A percentile compares a stretch with the other conserved stretches of the same genome.
phyloP scores from a whole-genome alignment of 2,888 invertebrate species.

The Dicranocentrus wangi region DNA sequence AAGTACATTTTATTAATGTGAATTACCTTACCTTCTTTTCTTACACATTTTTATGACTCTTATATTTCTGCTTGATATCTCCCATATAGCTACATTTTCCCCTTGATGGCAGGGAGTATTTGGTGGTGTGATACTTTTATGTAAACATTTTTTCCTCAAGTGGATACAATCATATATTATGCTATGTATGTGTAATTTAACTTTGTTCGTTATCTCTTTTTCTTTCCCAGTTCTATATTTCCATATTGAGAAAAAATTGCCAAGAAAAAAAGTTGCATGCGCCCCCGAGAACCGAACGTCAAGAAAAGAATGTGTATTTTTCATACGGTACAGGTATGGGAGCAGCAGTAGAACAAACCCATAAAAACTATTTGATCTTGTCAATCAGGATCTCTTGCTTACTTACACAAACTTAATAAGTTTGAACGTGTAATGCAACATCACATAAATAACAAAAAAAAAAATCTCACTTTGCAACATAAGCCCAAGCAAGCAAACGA shows the following conservation, averaged over 20 bases:
- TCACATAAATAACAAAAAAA: background rate
- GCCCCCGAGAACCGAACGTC: background rate
- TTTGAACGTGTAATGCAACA: background rate
- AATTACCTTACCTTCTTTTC: background rate
- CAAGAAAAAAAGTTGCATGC: constrained; percentile 22
- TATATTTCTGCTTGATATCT: constrained; percentile 27
- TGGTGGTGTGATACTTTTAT: background rate
- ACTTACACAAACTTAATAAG: background rate
- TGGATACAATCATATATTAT: no score
- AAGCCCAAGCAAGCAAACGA: background rate
- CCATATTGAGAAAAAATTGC: constrained; percentile 14
- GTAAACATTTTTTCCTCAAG: background rate
- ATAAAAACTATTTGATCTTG: constrained; percentile 53
- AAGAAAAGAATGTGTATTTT: background rate
- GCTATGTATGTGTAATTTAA: background rate
- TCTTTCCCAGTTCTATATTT: constrained; percentile 9
- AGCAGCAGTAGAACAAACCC: constrained; percentile 13
- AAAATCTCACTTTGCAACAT: background rate
- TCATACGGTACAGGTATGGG: background rate
- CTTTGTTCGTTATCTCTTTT: constrained; percentile 39
- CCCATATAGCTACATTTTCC: background rate
- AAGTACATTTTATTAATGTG: background rate
- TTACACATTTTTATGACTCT: background rate
- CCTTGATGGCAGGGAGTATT: background rate
- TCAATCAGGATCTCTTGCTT: constrained; percentile 36